Evolutionary conservation across 2,797 vertebrate genomes (phyloP), one percentile per base, ranked within the genome.

Genomic region (Hippoglossus hippoglossus): DNA sequence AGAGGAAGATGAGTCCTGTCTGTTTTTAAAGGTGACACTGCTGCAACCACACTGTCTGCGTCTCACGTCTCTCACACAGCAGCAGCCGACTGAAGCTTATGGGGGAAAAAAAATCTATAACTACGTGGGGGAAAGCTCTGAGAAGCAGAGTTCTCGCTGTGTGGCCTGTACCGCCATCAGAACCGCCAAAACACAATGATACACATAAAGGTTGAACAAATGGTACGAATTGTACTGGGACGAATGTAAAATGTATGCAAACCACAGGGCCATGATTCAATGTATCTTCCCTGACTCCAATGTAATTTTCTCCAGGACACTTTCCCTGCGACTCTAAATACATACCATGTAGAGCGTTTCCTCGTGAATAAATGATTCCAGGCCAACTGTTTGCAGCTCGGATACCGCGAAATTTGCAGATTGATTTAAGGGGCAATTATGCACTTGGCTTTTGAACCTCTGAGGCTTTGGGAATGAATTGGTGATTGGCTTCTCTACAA

Each of bases 371-470:
- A 89, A 82, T 46, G 79, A 76, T 84, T 77, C 85, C 74, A 84
- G 87, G 85, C 82, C 87, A 67, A 91, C 73, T 87, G 82, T 91
- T 90, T 91, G 90, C 87, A 59, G 79, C 85, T 79, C 39, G 50
- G 74, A 90, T 90, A 91, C 89, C 90, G 67, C 88, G 22, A 89
- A 87, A 91, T 92, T 91, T 91, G 84, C 85, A 91, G 88, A 93
- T 92, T 91, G 92, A 94, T 90, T 89, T 91, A 92, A 85, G 86
- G 87, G 89, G 85, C 88, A 94, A 92, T 94, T 92, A 93, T 91
- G 84, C 93, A 93, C 90, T 93, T 92, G 89, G 92, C 91, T 92
- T 93, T 89, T 91, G 89, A 90, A 90, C 88, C 89, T 88, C 88
- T 90, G 92, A 92, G 89, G 90, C 89, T 94, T 92, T 89, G 78